Evolutionary conservation across 92 coral and sea anemone species (phyloP), one percentile per base, ranked within the genome.

Genomic region (Anthopleura xanthogrammica): DNA sequence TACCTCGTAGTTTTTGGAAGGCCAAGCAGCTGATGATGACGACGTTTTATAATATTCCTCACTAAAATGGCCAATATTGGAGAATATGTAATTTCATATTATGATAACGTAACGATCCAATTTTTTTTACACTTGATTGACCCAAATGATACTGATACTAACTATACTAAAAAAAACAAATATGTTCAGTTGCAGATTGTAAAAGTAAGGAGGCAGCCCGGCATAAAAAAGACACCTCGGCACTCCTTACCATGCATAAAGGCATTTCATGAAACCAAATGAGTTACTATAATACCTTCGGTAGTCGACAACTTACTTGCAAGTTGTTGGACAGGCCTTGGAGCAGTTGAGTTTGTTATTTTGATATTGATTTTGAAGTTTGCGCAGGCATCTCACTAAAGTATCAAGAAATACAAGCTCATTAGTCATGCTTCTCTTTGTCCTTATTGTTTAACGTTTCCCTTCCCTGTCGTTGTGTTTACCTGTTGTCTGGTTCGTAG

Each of bases 401-500:
- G 2, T 54, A 11, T 54, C 5, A 54, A 54, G 58, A 14, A 46
- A 46, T 5, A 62, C 19, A 4, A 6, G 17, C 12, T 19, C n/a
- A 19, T 19, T 58, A 14, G 65, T 19, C 20, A 50, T 50, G 54
- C 11, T 6, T 50, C 11, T 50, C n/a, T 29, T 29, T 1, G 36
- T 29, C 36, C 36, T 29, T 1, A 29, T 29, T 29, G 36, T 29
- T 29, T 29, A 29, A 29, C 36, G 36, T 29, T 29, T 29, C 36
- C 36, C 50, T 46, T 5, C 5, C 9, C 0, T 2, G 5, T 46
- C 5, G 5, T 46, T 46, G 50, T 62, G 29, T 62, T 83, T 88
- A 90, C 93, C 76, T 39, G 52, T 43, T 29, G 83, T 81, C 22
- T 76, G 71, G 46, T 88, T 84, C 29, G 68, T 83, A 24, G 81